Base-by-base conservation (phyloP, 2,113 vertebrate genomes). In the Poecilia latipinna region DNA sequence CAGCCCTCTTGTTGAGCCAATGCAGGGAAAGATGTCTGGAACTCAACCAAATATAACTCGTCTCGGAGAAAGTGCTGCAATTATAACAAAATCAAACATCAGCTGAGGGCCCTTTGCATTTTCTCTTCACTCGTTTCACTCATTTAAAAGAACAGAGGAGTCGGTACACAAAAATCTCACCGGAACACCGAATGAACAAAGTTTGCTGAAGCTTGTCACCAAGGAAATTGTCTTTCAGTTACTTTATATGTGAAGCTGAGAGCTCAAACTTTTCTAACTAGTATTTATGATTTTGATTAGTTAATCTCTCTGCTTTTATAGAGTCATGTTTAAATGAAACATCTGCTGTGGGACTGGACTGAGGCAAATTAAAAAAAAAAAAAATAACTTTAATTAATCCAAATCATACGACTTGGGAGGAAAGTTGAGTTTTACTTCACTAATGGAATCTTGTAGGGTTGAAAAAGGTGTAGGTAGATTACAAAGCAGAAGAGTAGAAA, bases 1-100 rank as follows among this genome's bases (percentile, higher is more conserved):
- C 19, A 74, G 10, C 31, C 65, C 22, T 63, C 37, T 78, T 68
- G 26, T 62, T 67, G 63, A 63, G 39, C 31, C 65, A 67, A 5
- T 70, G 33, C 48, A 74, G 31, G 8, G 37, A 8, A 39, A 57
- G 31, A 60, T 72, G 77, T 75, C 57, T 68, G 69, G 26, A 68
- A 42, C 61, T 71, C 26, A 63, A 74, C 57, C 48, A 12, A 57
- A 35, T 61, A 26, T 19, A 22, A 77, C 26, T 37, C 19, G 4
- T 51, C 3, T 63, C 15, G 57, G 39, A 31, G 32, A 15, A 61
- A 69, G 35, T 39, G 28, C 42, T 32, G 28, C 8, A 22, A 68
- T 54, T 48, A 70, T 51, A 68, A 26, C 26, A 69, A 60, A 33
- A 19, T 28, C 33, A 22, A 39, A 8, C 33, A 71, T 61, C 3